These are phyloP conservation scores for Sciaenops ocellatus DNA, from an alignment of 2,797 vertebrate genomes.

Conservation along the genomic window DNA sequence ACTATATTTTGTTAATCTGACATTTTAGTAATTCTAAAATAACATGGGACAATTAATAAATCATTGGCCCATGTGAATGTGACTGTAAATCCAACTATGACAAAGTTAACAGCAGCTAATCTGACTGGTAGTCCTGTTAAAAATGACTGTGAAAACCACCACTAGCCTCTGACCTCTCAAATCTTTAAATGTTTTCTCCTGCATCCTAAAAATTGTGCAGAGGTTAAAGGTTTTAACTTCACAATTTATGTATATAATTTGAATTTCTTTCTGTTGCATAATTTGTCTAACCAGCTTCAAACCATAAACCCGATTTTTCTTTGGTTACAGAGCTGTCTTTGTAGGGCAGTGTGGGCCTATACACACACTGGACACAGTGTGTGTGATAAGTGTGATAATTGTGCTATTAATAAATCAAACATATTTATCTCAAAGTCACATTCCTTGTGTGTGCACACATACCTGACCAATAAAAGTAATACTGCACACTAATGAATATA, in stretches of 20 bases:
- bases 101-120: background rate
- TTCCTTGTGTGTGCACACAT: too few species aligned
- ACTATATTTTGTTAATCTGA: too few species aligned
- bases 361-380: background rate
- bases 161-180: background rate
- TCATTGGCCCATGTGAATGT: background rate
- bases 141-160: too few species aligned
- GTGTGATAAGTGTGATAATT: background rate
- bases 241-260: background rate
- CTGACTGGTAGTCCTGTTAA: rapidly evolving
- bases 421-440: background rate
- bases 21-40: too few species aligned
- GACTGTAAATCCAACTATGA: background rate
- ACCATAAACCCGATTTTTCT: background rate
- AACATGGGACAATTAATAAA: too few species aligned
- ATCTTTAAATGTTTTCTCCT: background rate
- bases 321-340: background rate
- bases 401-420: background rate
- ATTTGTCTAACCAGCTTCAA: background rate
- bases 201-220: background rate
- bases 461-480: too few species aligned
- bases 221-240: background rate
- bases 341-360: background rate
- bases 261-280: background rate
- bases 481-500: background rate